Evolutionary conservation across 2,888 invertebrate species (phyloP), one percentile per base, ranked within the genome.

Genomic region (Bedellia somnulentella): DNA sequence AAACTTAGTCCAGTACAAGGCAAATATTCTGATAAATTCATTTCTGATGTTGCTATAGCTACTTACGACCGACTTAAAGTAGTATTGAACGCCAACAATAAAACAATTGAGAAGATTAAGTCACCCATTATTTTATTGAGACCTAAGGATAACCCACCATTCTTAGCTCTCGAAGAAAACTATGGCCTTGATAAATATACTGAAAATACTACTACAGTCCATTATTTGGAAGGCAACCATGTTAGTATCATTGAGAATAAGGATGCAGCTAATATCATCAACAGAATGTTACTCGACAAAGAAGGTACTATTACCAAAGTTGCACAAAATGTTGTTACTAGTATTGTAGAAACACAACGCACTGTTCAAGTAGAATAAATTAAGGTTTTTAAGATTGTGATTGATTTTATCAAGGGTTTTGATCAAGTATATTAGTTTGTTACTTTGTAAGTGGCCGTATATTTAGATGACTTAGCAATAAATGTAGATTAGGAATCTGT

Each of bases 171-270:
- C 2, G 80, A 81, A 29, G 81, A 83, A 16, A 85, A 87, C 47
- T 87, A 88, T 42, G 82, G 82, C 11, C 52, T 89, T 0, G 77
- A 80, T 1, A 75, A 79, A 50, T 52, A 78, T 14, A 82, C 83
- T 1, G 75, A 76, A 15, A 68, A 73, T 1, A 67, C 68, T 2
- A 76, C 87, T 0, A 73, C 76, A 1, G 63, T 87, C 0, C 78
- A 81, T 42, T 78, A 75, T 27, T 62, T 86, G n/a, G 85, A 87
- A 45, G 89, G 89, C 6, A 85, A 85, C 47, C 89, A 90, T 44
- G 52, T 79, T 0, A 81, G 81, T 23, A 85, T 89, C 43, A 47
- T 89, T 40, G 82, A 86, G 9, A 85, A 83, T 44, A 68, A 78
- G 28, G 80, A 80, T 40, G 61, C 83, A 28, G 78, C 83, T 0